Evolutionary conservation across 2,888 invertebrate genomes (phyloP), one percentile per base, ranked within the genome.

Genomic region (Eupithecia abbreviata): DNA sequence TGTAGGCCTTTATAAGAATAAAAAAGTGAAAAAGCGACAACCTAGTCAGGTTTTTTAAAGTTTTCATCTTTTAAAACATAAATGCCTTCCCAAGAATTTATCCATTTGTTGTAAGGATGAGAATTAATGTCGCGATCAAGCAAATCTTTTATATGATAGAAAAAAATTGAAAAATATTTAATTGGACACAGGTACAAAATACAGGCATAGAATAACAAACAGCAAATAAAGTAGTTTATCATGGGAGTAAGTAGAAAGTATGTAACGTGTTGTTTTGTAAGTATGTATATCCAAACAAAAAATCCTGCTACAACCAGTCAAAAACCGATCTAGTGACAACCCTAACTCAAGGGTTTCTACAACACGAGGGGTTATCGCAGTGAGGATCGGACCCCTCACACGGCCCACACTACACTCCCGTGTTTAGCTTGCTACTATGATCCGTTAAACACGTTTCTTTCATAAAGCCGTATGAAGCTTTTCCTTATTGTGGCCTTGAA

Each of bases 301-400:
- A 58, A 43, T 43, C 13, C 30, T 12, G 43, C 5, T 65, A 43
- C 15, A 13, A 47, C n/a, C 4, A 4, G 10, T 30, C 30, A 30
- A 30, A 62, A 62, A 62, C 4, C 10, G 4, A 62, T 12, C 4
- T 10, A 42, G 65, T 42, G 78, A 13, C 78, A 82, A 71, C 92
- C 92, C 92, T 92, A 81, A 12, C 72, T 74, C 71, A 80, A 87
- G 85, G 87, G 86, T 84, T 87, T 86, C 83, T 84, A 86, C 83
- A 83, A 82, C 76, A 85, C 80, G 88, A 91, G 90, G 90, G 91
- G 91, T 90, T 91, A 90, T 87, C 89, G 81, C 84, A 81, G 83
- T 10, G 80, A 81, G 85, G 82, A 86, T 85, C 87, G 85, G 85
- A 85, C 89, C 90, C 88, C 82, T 80, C 86, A 83, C 83, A 84